Percentiles rank a stretch among this genome's conserved stretches.
Conservation (phyloP, 2,888 invertebrate species). For the Euproctis similis region DNA sequence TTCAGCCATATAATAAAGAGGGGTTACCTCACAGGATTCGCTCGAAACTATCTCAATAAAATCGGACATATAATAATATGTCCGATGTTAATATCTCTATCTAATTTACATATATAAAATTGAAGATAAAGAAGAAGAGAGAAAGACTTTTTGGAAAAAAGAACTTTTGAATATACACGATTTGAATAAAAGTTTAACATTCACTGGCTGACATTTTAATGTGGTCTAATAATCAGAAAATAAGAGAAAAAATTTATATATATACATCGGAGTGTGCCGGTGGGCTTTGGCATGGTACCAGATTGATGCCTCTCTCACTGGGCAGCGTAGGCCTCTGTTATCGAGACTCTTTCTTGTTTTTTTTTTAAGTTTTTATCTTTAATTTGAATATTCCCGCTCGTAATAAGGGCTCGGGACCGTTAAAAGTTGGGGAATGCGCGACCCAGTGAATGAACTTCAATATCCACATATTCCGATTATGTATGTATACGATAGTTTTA, state of each 20-base stretch:
- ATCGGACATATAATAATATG: no score
- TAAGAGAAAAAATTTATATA: constrained; percentile 51
- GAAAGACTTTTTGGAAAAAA: no score
- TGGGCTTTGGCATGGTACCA: constrained; percentile 66
- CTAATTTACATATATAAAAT: no score
- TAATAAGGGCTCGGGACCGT: constrained; percentile 61
- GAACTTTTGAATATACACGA: constrained; percentile 4
- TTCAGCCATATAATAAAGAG: no score
- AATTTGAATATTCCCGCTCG: constrained; percentile 62
- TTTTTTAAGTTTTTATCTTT: constrained; percentile 60
- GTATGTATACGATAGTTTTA: constrained; percentile 28
- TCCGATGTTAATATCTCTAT: no score
- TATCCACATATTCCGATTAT: constrained; percentile 39
- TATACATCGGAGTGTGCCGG: constrained; percentile 52
- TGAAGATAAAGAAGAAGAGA: no score
- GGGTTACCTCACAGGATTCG: no score
- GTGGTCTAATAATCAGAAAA: constrained; percentile 70
- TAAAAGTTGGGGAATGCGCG: constrained; percentile 43
- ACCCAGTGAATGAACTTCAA: constrained; percentile 53
- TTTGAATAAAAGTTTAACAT: constrained; percentile 35
- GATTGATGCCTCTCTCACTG: constrained; percentile 57
- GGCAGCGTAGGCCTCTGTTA: constrained; percentile 41
- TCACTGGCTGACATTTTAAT: constrained; percentile 62
- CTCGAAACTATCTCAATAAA: no score
- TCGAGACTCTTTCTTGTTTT: no score